Percentiles rank a stretch among this genome's conserved stretches.
phyloP scores from a whole-genome alignment of 2,888 invertebrate species.

The Drosophila borealis region DNA sequence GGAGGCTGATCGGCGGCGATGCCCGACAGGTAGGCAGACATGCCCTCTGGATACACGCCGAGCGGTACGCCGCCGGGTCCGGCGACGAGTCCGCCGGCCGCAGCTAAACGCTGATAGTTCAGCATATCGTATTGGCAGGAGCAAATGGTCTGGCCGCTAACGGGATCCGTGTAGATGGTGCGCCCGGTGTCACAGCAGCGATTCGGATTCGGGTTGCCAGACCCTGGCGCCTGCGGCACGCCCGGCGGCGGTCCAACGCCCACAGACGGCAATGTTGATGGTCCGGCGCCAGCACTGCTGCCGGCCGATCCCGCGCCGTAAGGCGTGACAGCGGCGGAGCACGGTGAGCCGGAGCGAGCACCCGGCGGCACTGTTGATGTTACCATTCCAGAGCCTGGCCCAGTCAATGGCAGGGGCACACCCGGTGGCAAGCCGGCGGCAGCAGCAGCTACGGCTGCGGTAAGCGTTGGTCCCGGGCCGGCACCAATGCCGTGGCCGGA shows the following conservation, averaged over 20 bases:
- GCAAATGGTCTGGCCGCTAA: constrained; percentile 95
- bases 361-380: constrained; percentile 86
- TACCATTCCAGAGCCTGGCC: constrained; percentile 81
- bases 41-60: constrained; percentile 92
- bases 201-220: constrained; percentile 80
- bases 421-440: constrained; percentile 65
- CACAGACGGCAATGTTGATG: constrained; percentile 73
- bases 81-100: constrained; percentile 85
- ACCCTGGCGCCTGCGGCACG: constrained; percentile 85
- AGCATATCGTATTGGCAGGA: constrained; percentile 96
- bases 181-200: constrained; percentile 97
- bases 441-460: constrained; percentile 76
- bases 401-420: constrained; percentile 44
- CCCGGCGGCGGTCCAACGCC: constrained; percentile 71
- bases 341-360: constrained; percentile 86
- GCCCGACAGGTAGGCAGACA: constrained; percentile 94
- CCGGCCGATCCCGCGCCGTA: constrained; percentile 77
- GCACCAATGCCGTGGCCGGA: constrained; percentile 25
- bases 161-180: constrained; percentile 95
- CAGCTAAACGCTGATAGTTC: constrained; percentile 90
- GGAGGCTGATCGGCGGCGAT: constrained; percentile 94
- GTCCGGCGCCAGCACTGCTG: constrained; percentile 67
- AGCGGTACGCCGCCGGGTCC: constrained; percentile 89
- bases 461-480: constrained; percentile 57
- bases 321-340: constrained; percentile 85